Conservation (phyloP, 2,888 invertebrate genomes). For the Dorcus hopei region DNA sequence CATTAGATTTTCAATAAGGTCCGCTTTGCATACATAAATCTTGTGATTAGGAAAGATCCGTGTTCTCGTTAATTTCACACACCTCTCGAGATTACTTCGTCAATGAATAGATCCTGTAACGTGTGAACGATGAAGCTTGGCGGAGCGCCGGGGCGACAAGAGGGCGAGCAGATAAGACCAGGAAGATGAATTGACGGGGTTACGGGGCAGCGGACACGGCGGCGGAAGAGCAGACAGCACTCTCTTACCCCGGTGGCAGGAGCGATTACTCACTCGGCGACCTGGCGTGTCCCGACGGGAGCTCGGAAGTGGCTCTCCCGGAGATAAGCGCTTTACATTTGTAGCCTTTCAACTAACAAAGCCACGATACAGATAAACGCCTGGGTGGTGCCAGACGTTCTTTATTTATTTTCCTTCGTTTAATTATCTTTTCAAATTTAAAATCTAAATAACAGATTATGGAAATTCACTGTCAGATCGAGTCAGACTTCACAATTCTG, state of each 20-base stretch:
- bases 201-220: slow-evolving; percentile 46
- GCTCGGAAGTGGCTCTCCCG: slow-evolving; percentile 45
- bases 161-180: slow-evolving; percentile 26
- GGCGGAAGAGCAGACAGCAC: slow-evolving; percentile 49
- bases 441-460: slow-evolving; percentile 37
- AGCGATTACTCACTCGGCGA: slow-evolving; percentile 45
- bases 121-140: slow-evolving; percentile 3
- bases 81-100: neutral
- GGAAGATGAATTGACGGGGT: slow-evolving; percentile 49
- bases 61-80: neutral
- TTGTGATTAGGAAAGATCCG: no score
- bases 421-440: slow-evolving; percentile 16
- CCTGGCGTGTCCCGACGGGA: slow-evolving; percentile 39
- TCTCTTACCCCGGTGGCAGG: slow-evolving; percentile 48
- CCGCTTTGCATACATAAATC: no score
- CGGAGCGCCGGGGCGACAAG: slow-evolving; percentile 11
- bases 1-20: no score
- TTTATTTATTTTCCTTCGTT: neutral
- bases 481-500: slow-evolving; percentile 33
- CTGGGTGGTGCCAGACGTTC: slow-evolving; percentile 17
- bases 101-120: neutral
- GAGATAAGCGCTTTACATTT: slow-evolving; percentile 49
- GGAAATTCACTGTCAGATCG: slow-evolving; percentile 32
- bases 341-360: slow-evolving; percentile 43
- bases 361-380: slow-evolving; percentile 35